phyloP scores from a whole-genome alignment of 2,113 vertebrate genomes.

The Scomber colias region DNA sequence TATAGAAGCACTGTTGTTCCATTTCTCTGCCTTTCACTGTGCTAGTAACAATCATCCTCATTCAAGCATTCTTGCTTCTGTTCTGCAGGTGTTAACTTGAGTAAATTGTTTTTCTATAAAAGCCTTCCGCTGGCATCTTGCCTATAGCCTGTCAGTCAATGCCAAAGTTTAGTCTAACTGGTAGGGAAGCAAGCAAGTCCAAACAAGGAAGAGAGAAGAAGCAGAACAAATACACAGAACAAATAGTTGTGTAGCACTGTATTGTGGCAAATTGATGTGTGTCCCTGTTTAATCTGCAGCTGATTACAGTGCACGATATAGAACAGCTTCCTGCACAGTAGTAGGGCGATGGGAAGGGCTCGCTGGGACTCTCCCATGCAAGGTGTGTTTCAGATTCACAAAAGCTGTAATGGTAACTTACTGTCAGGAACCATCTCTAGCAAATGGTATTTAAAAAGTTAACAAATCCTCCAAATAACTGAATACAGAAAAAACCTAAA shows the following conservation, averaged over 20 bases:
- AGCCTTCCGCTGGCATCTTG: not conserved
- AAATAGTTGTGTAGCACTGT: not conserved
- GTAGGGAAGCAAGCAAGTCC: constrained; percentile 1
- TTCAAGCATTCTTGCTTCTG: not conserved
- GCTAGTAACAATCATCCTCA: not conserved
- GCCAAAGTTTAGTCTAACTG: not conserved
- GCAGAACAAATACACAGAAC: constrained; percentile 24
- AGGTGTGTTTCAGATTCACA: constrained; percentile 42
- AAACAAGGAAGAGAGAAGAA: constrained; percentile 23
- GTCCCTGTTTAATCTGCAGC: constrained; percentile 53
- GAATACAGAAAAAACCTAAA: not conserved
- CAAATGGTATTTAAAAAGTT: not conserved
- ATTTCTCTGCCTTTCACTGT: not conserved
- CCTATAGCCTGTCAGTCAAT: not conserved
- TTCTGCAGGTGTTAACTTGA: not conserved
- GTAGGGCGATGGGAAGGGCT: constrained; percentile 24
- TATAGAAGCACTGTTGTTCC: not conserved
- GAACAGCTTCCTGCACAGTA: constrained; percentile 44
- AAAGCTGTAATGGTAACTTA: constrained; percentile 12
- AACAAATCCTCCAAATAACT: not conserved
- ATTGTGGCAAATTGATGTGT: constrained; percentile 50
- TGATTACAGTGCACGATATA: constrained; percentile 60
- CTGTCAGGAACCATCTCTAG: constrained; percentile 11
- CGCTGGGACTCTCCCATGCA: constrained; percentile 26
- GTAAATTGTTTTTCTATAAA: not conserved